Evolutionary conservation across 2,888 invertebrate genomes (phyloP).

Genomic region (Drosophila kuntzei): DNA sequence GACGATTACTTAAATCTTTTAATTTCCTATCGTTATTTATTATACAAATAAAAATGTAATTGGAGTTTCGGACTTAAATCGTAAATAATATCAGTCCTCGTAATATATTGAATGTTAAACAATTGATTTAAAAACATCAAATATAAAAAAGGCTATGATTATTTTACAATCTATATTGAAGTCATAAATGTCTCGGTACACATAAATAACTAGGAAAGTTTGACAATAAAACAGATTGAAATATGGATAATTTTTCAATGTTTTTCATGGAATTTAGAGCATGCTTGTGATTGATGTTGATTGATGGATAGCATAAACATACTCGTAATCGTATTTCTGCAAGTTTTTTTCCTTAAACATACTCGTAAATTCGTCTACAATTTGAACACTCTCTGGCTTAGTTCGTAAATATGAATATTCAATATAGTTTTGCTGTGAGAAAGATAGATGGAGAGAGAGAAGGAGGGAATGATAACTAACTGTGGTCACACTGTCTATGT

Average conservation of each 20-base stretch:
- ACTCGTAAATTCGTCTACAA: constrained; percentile 43
- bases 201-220: no score
- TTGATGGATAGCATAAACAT: constrained; percentile 46
- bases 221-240: not conserved
- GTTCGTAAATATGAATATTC: constrained; percentile 52
- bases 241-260: not conserved
- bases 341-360: constrained; percentile 42
- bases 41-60: no score
- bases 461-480: constrained; percentile 35
- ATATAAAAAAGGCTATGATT: no score
- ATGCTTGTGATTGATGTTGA: constrained; percentile 26
- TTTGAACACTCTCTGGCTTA: constrained; percentile 69
- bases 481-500: constrained; percentile 34
- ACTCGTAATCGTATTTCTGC: constrained; percentile 33
- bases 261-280: constrained; percentile 32
- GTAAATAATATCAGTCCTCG: no score
- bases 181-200: no score
- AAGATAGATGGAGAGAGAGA: not conserved
- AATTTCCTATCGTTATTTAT: not conserved
- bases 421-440: constrained; percentile 54
- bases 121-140: no score
- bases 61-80: no score
- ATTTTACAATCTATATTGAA: no score
- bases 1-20: not conserved
- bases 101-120: no score